A percentile compares a stretch with the other conserved stretches of the same genome.
Conservation (phyloP, 2,797 vertebrate genomes). For the Sebastes oblongus region DNA sequence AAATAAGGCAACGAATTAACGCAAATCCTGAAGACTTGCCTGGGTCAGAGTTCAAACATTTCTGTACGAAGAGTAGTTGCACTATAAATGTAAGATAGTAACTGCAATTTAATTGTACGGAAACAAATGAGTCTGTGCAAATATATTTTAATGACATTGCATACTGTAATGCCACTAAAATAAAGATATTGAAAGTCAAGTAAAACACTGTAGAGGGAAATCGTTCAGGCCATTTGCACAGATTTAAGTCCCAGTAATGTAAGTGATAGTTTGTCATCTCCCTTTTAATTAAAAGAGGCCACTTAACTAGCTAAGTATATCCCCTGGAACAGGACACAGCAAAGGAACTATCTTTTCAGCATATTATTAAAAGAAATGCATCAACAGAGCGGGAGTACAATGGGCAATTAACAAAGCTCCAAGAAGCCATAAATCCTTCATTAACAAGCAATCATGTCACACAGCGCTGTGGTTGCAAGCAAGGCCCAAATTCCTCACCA, state of each 20-base stretch:
- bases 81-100: background rate
- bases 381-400: conserved; percentile 66
- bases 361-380: conserved; percentile 72
- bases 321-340: conserved; percentile 42
- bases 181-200: background rate
- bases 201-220: background rate
- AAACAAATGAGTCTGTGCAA: background rate
- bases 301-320: conserved; percentile 54
- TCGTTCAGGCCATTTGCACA: conserved; percentile 43
- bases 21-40: background rate
- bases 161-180: background rate
- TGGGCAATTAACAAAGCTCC: conserved; percentile 76
- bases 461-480: conserved; percentile 54
- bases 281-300: conserved; percentile 63
- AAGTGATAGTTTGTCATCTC: conserved; percentile 49
- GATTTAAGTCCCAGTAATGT: conserved; percentile 47
- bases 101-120: background rate
- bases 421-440: conserved; percentile 79
- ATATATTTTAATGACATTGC: background rate
- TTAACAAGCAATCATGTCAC: conserved; percentile 71
- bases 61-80: background rate
- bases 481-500: conserved; percentile 76
- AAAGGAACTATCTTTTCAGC: conserved; percentile 57
- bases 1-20: background rate
- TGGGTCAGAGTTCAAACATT: background rate